phyloP scores from a whole-genome alignment of 2,113 vertebrate genomes.

The Hypanus sabinus region DNA sequence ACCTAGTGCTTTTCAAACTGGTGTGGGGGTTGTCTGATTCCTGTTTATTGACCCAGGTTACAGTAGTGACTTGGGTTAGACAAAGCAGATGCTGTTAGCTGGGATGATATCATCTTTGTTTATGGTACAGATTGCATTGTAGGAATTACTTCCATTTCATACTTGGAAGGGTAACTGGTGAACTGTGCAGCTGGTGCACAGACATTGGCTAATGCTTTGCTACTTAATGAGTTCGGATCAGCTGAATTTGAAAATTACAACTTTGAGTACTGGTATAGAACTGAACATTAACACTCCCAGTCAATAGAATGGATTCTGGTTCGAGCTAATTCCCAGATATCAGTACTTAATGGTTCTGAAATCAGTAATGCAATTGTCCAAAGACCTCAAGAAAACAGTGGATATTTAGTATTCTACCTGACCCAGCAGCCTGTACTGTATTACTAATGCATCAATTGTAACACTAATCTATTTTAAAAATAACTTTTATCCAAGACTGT shows the following conservation, averaged over 20 bases:
- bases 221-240: not conserved
- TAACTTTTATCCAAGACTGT: slow-evolving; percentile 23
- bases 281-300: not conserved
- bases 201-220: not conserved
- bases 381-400: not conserved
- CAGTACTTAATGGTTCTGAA: not conserved
- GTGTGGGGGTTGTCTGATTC: not conserved
- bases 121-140: slow-evolving; percentile 23
- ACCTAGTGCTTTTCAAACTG: not conserved
- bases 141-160: not conserved
- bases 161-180: slow-evolving; percentile 46
- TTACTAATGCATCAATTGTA: slow-evolving; percentile 10
- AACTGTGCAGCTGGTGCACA: slow-evolving; percentile 38
- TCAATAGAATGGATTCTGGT: not conserved
- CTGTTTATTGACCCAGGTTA: slow-evolving; percentile 9
- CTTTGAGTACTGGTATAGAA: not conserved
- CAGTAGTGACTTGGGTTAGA: not conserved
- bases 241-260: not conserved
- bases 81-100: not conserved
- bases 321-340: not conserved
- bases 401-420: not conserved
- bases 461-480: not conserved
- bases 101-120: not conserved
- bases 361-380: not conserved
- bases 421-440: not conserved